A percentile compares a stretch with the other conserved stretches of the same genome.
Evolutionary conservation across 2,113 vertebrate species (phyloP).

Genomic region (Prunella himalayana): DNA sequence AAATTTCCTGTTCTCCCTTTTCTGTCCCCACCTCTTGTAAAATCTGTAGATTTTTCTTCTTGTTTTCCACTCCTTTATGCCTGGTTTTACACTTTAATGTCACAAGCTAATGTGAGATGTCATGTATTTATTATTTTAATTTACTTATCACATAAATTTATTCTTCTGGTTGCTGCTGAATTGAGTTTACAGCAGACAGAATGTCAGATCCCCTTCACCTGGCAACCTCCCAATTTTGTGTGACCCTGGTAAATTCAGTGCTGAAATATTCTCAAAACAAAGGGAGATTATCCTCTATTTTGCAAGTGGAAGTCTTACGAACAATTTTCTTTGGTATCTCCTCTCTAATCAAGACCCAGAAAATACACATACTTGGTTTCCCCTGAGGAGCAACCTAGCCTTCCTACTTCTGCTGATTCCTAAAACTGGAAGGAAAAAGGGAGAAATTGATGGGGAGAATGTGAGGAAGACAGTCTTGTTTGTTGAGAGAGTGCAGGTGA

Average conservation of each 20-base stretch:
- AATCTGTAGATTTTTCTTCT: not conserved
- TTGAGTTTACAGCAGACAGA: not conserved
- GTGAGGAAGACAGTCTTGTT: not conserved
- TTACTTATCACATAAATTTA: not conserved
- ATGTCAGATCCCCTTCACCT: not conserved
- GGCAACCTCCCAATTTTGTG: not conserved
- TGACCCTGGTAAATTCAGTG: not conserved
- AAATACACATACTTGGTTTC: not conserved
- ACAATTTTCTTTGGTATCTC: not conserved
- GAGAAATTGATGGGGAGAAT: not conserved
- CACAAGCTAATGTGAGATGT: not conserved
- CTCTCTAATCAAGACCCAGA: not conserved
- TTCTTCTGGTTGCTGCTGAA: not conserved
- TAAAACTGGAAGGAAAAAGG: not conserved
- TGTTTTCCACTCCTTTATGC: not conserved
- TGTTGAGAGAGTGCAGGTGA: not conserved
- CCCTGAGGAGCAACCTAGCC: not conserved
- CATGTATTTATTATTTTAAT: not conserved
- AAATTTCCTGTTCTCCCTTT: conserved; percentile 1
- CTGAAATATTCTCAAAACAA: not conserved
- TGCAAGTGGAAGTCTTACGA: not conserved
- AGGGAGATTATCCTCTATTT: not conserved
- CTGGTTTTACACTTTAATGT: not conserved
- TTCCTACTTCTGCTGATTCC: not conserved
- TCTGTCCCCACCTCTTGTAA: not conserved